Evolutionary conservation across 2,113 vertebrate species (phyloP).

Genomic region (Himantopus leucocephalus): DNA sequence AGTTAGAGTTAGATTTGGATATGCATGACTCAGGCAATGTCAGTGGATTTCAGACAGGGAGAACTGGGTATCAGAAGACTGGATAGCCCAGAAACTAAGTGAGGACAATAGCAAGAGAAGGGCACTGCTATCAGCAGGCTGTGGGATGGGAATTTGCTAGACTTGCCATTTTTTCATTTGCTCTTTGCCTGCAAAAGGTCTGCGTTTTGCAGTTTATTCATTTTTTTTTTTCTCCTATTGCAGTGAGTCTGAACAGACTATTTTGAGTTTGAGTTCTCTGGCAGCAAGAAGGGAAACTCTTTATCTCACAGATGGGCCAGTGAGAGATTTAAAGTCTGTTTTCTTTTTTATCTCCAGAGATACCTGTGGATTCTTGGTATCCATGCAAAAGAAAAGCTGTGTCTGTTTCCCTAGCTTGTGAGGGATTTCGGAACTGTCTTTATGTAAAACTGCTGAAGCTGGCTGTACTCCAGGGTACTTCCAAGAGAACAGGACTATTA

Average conservation of each 20-base stretch:
- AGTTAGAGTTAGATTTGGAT: background rate
- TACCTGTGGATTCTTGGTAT: background rate
- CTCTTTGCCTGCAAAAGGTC: background rate
- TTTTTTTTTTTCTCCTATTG: background rate
- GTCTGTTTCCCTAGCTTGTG: background rate
- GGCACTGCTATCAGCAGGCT: background rate
- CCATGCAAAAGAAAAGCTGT: background rate
- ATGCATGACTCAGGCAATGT: background rate
- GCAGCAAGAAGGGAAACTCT: background rate
- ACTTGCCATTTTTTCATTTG: background rate
- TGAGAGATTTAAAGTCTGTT: background rate
- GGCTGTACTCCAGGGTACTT: background rate
- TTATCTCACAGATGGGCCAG: background rate
- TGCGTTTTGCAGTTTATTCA: background rate
- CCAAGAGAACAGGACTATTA: background rate
- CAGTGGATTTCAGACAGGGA: background rate
- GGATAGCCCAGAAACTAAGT: background rate
- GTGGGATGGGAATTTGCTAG: constrained; percentile 36
- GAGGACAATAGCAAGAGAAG: background rate
- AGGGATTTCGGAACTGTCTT: background rate
- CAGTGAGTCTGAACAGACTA: background rate
- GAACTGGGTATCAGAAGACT: background rate
- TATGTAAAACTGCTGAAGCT: background rate
- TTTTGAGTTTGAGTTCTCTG: background rate
- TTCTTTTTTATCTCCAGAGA: background rate